Base-by-base conservation (phyloP, 2,113 vertebrate genomes). In the Lates calcarifer region DNA sequence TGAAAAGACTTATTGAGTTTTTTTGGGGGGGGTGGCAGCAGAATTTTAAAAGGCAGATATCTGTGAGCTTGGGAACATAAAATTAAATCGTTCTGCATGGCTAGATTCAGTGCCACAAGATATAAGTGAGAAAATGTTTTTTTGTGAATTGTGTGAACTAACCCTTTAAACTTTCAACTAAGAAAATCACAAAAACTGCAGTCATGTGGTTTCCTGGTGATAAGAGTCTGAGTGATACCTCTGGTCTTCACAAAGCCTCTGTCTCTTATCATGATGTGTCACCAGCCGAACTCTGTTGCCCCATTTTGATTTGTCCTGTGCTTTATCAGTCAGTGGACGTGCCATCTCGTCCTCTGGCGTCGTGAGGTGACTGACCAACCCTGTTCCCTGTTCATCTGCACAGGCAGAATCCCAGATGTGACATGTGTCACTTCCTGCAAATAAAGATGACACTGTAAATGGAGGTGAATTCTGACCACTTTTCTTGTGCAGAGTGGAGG, bases 351-450 rank as follows among this genome's bases (percentile, higher is more conserved):
- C 71, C 65, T 75, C 64, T 4, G 68, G 12, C 11, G 66, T 60
- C 41, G 20, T 43, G 81, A 81, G 85, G 65, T 71, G 76, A 90
- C 70, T n/a, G 78, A 31, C 62, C 71, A 45, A 41, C 45, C 4
- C 77, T 18, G 68, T 43, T 70, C 31, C 47, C 75, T 17, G 66
- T 1, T 43, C 10, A 10, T 60, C 79, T 37, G 63, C 45, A 7
- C 61, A 1, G 26, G 24, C 70, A 33, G 60, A 49, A 74, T 68
- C 62, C 45, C 78, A n/a, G 62, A 83, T 51, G 78, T 76, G 73
- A 80, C 66, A 11, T 12, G 35, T 66, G 81, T 64, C 79, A 53
- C 77, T 82, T 73, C 69, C 85, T 81, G 69, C 61, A 78, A 73
- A 86, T 77, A 74, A 47, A 84, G 45, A 76, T 22, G 0, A 80